Percentiles rank a stretch among this genome's conserved stretches.
Evolutionary conservation across 2,113 vertebrate species (phyloP).

Genomic region (Myiozetetes cayanensis): DNA sequence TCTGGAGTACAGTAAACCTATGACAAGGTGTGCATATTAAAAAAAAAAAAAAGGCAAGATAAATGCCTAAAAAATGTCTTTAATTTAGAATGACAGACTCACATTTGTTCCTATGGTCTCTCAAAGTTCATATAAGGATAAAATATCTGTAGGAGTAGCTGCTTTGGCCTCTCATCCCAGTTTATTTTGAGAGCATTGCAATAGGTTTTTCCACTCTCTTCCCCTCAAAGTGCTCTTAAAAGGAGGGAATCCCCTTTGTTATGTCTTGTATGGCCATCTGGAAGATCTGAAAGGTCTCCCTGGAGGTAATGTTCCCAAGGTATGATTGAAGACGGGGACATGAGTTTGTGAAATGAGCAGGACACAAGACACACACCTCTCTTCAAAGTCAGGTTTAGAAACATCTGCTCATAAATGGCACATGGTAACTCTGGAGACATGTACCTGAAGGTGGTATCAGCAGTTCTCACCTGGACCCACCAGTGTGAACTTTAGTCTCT

Average conservation of each 20-base stretch:
- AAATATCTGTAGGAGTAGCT: background rate
- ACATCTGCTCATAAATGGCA: background rate
- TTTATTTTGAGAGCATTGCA: background rate
- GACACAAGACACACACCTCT: background rate
- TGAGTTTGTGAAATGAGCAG: background rate
- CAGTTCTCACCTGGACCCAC: background rate
- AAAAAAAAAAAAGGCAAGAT: background rate
- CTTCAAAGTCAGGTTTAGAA: background rate
- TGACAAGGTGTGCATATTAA: background rate
- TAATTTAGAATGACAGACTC: background rate
- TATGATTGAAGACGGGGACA: background rate
- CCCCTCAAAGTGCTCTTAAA: background rate
- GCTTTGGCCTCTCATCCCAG: background rate
- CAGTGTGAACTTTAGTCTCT: background rate
- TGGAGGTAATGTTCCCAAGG: background rate
- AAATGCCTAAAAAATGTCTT: background rate
- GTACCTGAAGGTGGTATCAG: background rate
- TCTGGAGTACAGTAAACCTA: background rate
- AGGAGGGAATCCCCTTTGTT: background rate
- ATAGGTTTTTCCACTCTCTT: background rate
- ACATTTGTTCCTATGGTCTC: background rate
- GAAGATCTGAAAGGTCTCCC: background rate
- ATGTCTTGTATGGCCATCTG: background rate
- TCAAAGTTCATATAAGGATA: background rate
- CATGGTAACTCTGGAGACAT: background rate